Conservation (phyloP, 2,888 invertebrate genomes). For the Tridacna gigas region DNA sequence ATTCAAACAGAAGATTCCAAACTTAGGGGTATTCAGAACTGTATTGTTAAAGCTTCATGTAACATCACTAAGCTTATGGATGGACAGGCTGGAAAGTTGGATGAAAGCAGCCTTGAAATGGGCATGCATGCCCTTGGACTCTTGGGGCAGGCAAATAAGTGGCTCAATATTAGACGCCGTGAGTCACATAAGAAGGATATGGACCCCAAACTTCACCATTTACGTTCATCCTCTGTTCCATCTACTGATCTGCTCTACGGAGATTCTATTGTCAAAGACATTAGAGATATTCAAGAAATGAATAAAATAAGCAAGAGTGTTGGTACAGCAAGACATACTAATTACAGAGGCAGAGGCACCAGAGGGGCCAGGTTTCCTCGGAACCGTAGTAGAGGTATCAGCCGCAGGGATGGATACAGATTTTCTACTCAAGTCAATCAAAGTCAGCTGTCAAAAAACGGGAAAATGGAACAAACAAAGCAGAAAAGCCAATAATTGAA, state of each 20-base stretch:
- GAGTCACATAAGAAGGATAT: constrained; percentile 32
- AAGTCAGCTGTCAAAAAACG: too few species aligned
- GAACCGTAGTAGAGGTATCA: neutral
- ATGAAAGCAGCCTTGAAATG: neutral
- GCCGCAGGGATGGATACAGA: neutral
- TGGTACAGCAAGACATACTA: too few species aligned
- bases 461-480: too few species aligned
- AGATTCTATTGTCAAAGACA: constrained; percentile 22
- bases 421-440: neutral
- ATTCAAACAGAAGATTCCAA: constrained; percentile 44
- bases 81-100: constrained; percentile 4
- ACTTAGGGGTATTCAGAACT: constrained; percentile 42
- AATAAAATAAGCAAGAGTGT: constrained; percentile 25
- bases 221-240: constrained; percentile 1
- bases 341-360: neutral
- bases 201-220: constrained; percentile 28
- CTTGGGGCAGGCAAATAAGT: constrained; percentile 27
- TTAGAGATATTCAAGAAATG: constrained; percentile 32
- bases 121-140: constrained; percentile 18
- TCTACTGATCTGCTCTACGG: constrained; percentile 24
- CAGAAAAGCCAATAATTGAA: too few species aligned
- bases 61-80: constrained; percentile 39
- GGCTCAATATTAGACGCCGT: constrained; percentile 16
- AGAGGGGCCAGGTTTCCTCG: neutral
- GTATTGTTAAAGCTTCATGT: constrained; percentile 46